A percentile compares a stretch with the other conserved stretches of the same genome.
phyloP scores from a whole-genome alignment of 2,113 vertebrate genomes.

The Caretta caretta region DNA sequence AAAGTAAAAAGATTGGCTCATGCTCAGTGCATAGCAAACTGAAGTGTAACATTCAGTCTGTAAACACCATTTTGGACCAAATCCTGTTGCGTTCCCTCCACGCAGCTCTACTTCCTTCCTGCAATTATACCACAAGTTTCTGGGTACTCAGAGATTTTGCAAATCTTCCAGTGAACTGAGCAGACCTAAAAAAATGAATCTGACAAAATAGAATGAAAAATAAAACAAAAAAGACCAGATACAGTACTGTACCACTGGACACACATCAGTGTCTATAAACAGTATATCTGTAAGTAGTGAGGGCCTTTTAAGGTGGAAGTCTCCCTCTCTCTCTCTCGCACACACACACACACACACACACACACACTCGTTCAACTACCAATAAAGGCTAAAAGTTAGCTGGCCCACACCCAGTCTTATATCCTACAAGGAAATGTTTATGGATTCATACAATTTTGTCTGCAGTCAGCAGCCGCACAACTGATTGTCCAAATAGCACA shows the following conservation, averaged over 20 bases:
- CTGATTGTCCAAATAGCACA: constrained; percentile 68
- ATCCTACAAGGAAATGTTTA: constrained; percentile 73
- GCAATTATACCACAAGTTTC: constrained; percentile 17
- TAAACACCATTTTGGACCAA: constrained; percentile 10
- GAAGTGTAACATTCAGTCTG: constrained; percentile 50
- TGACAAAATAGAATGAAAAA: constrained; percentile 15
- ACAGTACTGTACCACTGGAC: not conserved
- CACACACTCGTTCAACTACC: constrained; percentile 32
- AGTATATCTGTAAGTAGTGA: constrained; percentile 28
- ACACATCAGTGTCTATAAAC: constrained; percentile 36
- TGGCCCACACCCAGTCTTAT: constrained; percentile 21
- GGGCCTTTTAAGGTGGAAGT: constrained; percentile 64
- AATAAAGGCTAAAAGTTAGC: constrained; percentile 60
- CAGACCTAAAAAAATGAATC: not conserved
- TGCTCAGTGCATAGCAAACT: not conserved
- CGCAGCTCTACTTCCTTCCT: constrained; percentile 47
- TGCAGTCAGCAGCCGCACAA: constrained; percentile 70
- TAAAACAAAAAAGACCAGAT: not conserved
- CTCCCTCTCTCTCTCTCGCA: not conserved
- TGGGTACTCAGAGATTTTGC: not conserved
- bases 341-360: not conserved
- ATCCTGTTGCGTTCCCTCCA: not conserved
- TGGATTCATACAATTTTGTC: constrained; percentile 62
- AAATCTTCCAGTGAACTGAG: constrained; percentile 7
- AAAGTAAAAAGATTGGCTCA: not conserved